phyloP scores from a whole-genome alignment of 2,113 vertebrate species.

The Planiliza haematocheilus region DNA sequence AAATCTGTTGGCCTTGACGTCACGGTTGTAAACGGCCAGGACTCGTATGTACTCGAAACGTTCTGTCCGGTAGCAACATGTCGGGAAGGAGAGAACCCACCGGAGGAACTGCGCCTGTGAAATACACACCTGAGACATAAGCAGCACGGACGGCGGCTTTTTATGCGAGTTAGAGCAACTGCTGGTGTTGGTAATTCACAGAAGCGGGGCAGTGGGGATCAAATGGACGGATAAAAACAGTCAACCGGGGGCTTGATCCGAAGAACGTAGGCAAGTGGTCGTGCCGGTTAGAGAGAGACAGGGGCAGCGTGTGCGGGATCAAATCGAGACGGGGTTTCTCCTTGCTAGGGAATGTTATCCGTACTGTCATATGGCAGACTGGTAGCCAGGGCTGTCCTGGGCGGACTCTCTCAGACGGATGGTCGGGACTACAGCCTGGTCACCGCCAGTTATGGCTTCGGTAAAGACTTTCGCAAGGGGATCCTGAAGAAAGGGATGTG shows the following conservation, averaged over 20 bases:
- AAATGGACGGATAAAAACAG: constrained; percentile 64
- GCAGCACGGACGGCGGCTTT: background rate
- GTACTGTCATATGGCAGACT: constrained; percentile 97
- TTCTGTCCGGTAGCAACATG: constrained; percentile 66
- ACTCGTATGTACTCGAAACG: constrained; percentile 63
- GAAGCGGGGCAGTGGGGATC: constrained; percentile 13
- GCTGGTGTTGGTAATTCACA: background rate
- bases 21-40: constrained; percentile 24
- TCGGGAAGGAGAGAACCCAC: constrained; percentile 60
- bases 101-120: constrained; percentile 61
- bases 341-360: constrained; percentile 90
- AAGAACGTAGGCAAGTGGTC: constrained; percentile 41
- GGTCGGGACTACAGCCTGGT: constrained; percentile 95
- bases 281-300: constrained; percentile 11
- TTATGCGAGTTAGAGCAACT: background rate
- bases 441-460: constrained; percentile 96
- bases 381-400: constrained; percentile 97
- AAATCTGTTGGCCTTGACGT: constrained; percentile 43
- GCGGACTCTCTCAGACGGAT: constrained; percentile 96
- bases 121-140: constrained; percentile 57
- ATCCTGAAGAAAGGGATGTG: constrained; percentile 99
- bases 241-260: constrained; percentile 21
- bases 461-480: constrained; percentile 99
- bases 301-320: constrained; percentile 32
- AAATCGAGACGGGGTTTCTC: constrained; percentile 38